Conservation (phyloP, 2,113 vertebrate species). For the Murina feae region DNA sequence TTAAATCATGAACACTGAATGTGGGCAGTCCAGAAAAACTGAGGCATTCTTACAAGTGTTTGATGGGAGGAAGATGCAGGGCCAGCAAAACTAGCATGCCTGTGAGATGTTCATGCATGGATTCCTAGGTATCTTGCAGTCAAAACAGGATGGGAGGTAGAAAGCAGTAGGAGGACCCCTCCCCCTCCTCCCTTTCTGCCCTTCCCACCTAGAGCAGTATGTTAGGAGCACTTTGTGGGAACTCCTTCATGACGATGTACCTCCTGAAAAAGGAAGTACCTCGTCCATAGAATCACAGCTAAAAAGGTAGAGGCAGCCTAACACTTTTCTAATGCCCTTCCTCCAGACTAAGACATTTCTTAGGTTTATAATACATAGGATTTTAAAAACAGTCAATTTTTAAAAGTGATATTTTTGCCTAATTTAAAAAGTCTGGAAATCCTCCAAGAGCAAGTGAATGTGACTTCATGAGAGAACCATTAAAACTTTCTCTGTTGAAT, state of each 20-base stretch:
- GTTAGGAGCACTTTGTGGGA: neutral
- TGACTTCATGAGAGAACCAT: neutral
- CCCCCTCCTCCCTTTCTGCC: no score
- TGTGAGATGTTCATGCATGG: neutral
- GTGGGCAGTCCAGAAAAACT: neutral
- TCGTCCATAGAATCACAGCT: neutral
- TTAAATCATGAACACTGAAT: fast-evolving
- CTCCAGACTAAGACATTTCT: neutral
- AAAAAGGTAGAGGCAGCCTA: neutral
- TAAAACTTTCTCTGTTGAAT: conserved; percentile 23
- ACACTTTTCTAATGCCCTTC: neutral
- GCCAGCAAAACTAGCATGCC: neutral
- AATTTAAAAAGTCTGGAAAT: neutral
- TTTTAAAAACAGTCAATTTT: neutral
- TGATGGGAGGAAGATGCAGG: neutral
- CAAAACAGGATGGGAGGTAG: neutral
- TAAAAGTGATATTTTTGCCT: neutral
- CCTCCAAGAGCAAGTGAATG: neutral
- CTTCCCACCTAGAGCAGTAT: neutral
- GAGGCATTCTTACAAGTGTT: neutral
- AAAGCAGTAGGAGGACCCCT: neutral
- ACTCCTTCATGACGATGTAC: neutral
- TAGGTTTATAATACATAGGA: neutral
- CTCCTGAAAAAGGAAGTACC: neutral
- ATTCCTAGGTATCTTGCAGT: neutral